Evolutionary conservation across 2,888 invertebrate species (phyloP).

Genomic region (Athalia rosae): DNA sequence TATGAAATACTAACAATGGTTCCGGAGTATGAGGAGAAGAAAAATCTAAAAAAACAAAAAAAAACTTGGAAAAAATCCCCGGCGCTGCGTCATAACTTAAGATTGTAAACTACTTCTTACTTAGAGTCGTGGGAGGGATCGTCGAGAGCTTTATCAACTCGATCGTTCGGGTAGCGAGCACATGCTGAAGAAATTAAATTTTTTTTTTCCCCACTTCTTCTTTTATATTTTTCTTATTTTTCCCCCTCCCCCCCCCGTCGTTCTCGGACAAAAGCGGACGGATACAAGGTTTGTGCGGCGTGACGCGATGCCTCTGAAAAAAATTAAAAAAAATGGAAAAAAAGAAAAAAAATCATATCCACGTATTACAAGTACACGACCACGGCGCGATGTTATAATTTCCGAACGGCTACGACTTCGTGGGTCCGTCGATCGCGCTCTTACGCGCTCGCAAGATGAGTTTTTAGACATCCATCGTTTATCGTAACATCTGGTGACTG

Average conservation of each 20-base stretch:
- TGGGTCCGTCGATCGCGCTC: not conserved
- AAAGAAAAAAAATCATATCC: too few relatives aligned
- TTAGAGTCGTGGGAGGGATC: slow-evolving; percentile 41
- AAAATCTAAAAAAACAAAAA: too few relatives aligned
- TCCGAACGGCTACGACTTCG: not conserved
- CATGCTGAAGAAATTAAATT: slow-evolving; percentile 69
- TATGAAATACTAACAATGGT: too few relatives aligned
- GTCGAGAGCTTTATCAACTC: slow-evolving; percentile 30
- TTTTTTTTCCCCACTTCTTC: slow-evolving; percentile 58
- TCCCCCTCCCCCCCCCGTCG: too few relatives aligned
- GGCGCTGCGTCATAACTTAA: too few relatives aligned
- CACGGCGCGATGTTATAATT: too few relatives aligned
- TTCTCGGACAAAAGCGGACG: slow-evolving; percentile 25
- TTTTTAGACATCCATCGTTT: slow-evolving; percentile 9
- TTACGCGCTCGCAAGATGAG: not conserved
- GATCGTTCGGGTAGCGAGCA: slow-evolving; percentile 60
- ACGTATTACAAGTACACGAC: too few relatives aligned
- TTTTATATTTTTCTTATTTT: too few relatives aligned
- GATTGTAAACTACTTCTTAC: slow-evolving; percentile 32
- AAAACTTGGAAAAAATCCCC: too few relatives aligned
- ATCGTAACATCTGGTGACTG: slow-evolving; percentile 18
- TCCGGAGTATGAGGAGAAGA: too few relatives aligned
- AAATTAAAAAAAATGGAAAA: not conserved
- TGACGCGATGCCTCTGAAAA: slow-evolving; percentile 27
- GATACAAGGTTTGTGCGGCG: slow-evolving; percentile 20